Percentiles rank a stretch among this genome's conserved stretches.
phyloP scores from a whole-genome alignment of 2,797 vertebrate species.

The Sylvia borin region DNA sequence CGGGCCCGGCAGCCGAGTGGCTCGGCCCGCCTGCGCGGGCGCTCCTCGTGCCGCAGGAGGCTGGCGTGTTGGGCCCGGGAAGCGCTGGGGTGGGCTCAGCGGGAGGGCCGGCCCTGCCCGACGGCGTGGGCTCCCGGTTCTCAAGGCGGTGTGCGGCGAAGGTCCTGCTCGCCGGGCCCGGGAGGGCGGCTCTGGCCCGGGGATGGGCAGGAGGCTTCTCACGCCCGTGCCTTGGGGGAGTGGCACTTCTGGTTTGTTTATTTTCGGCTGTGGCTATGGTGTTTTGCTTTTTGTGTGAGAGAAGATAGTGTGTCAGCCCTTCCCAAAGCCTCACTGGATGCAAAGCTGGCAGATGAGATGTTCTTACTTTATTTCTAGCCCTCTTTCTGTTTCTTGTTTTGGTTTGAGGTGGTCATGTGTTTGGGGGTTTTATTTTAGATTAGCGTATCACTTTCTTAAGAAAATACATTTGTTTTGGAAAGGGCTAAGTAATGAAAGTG shows the following conservation, averaged over 20 bases:
- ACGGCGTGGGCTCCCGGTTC: too few species aligned
- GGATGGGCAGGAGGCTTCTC: not conserved
- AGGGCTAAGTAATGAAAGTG: rapidly evolving
- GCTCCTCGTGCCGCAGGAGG: not conserved
- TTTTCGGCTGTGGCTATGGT: not conserved
- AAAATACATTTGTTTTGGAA: not conserved
- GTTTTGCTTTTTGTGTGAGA: not conserved
- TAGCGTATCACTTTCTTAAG: rapidly evolving
- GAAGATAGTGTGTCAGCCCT: not conserved
- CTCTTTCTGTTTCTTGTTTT: not conserved
- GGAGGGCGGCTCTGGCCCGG: not conserved
- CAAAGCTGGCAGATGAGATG: not conserved
- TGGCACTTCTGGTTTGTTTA: not conserved
- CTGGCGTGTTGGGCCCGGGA: not conserved
- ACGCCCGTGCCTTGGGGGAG: not conserved
- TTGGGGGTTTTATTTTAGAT: not conserved
- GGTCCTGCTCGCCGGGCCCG: not conserved
- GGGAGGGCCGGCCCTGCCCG: not conserved
- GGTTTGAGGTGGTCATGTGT: not conserved
- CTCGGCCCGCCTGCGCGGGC: not conserved
- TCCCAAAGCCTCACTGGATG: not conserved
- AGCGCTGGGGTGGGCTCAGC: not conserved
- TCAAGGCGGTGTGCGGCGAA: not conserved
- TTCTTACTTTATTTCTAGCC: not conserved
- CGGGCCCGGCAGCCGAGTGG: not conserved